These are phyloP conservation scores for Drosophila subobscura DNA, from an alignment of 1,140 invertebrate species.

Conservation along the genomic window DNA sequence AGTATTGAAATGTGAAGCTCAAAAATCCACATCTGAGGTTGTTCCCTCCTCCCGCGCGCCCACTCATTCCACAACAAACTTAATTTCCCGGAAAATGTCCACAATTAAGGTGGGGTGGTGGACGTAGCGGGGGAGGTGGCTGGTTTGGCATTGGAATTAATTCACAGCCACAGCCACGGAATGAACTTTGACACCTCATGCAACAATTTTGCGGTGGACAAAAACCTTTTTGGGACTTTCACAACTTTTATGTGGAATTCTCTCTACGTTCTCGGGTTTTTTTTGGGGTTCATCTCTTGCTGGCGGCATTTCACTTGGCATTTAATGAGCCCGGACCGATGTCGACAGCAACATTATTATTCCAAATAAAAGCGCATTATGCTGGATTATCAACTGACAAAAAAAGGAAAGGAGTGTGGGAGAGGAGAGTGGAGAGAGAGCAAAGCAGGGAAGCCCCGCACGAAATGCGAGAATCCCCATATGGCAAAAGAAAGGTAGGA, in stretches of 20 bases:
- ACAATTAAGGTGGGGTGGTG: constrained; percentile 62
- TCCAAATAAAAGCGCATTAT: constrained; percentile 83
- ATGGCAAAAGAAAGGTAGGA: constrained; percentile 63
- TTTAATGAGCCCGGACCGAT: constrained; percentile 78
- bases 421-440: constrained; percentile 7
- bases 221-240: constrained; percentile 61
- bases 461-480: constrained; percentile 5
- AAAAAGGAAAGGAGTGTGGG: constrained; percentile 18
- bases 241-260: constrained; percentile 50
- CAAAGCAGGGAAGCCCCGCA: neutral
- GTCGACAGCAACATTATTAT: constrained; percentile 83
- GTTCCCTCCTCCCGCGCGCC: neutral
- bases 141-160: constrained; percentile 66
- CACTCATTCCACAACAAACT: constrained; percentile 43
- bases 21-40: constrained; percentile 7
- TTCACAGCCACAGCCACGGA: constrained; percentile 62
- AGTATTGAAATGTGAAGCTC: neutral
- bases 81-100: constrained; percentile 83
- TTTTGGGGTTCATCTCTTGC: constrained; percentile 8
- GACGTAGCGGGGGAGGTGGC: neutral
- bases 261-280: constrained; percentile 20
- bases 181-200: constrained; percentile 83
- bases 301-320: constrained; percentile 25
- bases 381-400: constrained; percentile 79
- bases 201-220: constrained; percentile 83